Percentiles rank a stretch among this genome's conserved stretches.
Conservation (phyloP, 2,888 invertebrate species). For the Pristionchus exspectatus region DNA sequence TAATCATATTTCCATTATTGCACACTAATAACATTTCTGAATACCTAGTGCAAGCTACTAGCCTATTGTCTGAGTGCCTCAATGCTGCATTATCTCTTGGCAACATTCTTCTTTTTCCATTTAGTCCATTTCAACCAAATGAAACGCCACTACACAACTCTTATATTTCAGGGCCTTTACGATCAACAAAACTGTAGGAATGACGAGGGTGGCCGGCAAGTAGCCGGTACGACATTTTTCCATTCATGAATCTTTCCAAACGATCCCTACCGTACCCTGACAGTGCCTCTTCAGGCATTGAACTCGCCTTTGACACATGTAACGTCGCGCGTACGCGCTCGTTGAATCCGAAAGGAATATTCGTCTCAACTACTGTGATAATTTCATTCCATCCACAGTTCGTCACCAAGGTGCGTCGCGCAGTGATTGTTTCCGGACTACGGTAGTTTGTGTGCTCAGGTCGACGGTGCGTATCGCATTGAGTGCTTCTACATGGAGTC, state of each 20-base stretch:
- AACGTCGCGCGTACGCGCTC: constrained; percentile 78
- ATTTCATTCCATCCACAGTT: constrained; percentile 79
- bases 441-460: constrained; percentile 19
- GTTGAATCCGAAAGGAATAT: constrained; percentile 77
- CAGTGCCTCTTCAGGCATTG: constrained; percentile 72
- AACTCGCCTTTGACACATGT: constrained; percentile 78
- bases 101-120: too few species aligned
- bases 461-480: constrained; percentile 74
- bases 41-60: too few species aligned
- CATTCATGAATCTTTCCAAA: neutral
- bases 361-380: constrained; percentile 78
- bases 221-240: neutral
- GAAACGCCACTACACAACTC: neutral
- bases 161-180: constrained; percentile 39
- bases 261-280: neutral
- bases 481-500: constrained; percentile 78
- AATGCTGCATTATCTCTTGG: too few species aligned
- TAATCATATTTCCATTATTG: too few species aligned
- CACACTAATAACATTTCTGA: too few species aligned
- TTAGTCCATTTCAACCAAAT: too few species aligned
- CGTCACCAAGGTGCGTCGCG: constrained; percentile 72
- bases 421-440: neutral
- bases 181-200: constrained; percentile 50
- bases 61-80: too few species aligned
- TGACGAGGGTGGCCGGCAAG: constrained; percentile 52